Base-by-base conservation (phyloP, 2,888 invertebrate genomes). In the Steinernema carpocapsae region DNA sequence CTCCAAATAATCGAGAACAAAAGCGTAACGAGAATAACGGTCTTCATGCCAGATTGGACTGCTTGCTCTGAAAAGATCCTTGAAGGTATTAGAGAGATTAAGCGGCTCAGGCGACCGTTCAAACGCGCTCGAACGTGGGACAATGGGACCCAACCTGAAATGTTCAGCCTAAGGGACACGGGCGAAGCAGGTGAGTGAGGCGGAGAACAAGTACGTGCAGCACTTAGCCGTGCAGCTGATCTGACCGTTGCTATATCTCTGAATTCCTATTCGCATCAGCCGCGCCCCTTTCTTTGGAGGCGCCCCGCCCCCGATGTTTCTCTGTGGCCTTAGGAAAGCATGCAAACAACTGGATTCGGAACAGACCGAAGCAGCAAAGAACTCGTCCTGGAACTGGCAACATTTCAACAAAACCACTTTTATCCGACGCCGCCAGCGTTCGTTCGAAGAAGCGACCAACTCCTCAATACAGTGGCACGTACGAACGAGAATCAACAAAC, bases 201-300 rank as follows among this genome's bases (percentile, higher is more conserved):
- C 37, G 10, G 37, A 37, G 37, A 37, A 37, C 37, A 37, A 37
- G 37, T 37, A 37, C 37, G 37, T 37, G 37, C 37, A 64, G 64
- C 32, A 64, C 64, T 64, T 64, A 64, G 64, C 26, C 29, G 26
- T 64, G 64, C 64, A 32, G 64, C 37, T 64, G 64, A 64, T 64
- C 64, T 64, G 64, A 64, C 64, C 64, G 64, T 64, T 64, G 64
- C 22, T 64, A 29, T 48, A 17, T 64, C 29, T 64, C 29, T 32
- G 64, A 29, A 64, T 64, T 64, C 64, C 64, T 29, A 32, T 64
- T 64, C 26, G 64, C 64, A 29, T 32, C 17, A 29, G 64, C 64
- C 64, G 64, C 64, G 64, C 64, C 64, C 64, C 64, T 64, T 64
- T 64, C 64, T 64, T 37, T 29, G 37, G 64, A 64, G 64, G 64